phyloP scores from a whole-genome alignment of 2,113 vertebrate species.

The Tetrao urogallus region DNA sequence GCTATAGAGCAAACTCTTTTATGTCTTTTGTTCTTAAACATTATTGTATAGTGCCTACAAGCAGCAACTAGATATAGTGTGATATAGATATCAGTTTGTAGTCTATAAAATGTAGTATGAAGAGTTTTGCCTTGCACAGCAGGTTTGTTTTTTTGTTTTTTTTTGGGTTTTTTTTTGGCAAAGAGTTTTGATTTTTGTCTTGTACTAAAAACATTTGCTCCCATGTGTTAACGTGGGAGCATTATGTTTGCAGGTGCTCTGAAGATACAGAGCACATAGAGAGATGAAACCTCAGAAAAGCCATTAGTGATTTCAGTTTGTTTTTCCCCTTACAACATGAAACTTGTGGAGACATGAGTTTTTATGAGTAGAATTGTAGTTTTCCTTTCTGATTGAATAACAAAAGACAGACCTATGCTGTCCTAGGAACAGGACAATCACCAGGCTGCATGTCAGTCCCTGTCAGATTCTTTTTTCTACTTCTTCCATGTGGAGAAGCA shows the following conservation, averaged over 20 bases:
- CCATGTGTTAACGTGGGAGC: background rate
- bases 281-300: background rate
- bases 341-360: background rate
- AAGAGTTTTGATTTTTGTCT: background rate
- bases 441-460: background rate
- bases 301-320: background rate
- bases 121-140: background rate
- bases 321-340: background rate
- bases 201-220: background rate
- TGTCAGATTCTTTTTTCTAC: background rate
- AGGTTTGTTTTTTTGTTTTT: background rate
- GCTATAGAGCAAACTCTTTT: background rate
- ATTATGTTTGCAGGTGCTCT: background rate
- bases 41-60: fast-evolving
- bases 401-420: background rate
- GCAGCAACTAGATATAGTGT: background rate
- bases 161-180: background rate
- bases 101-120: background rate
- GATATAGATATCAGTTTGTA: background rate
- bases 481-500: background rate
- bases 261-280: fast-evolving
- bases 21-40: background rate
- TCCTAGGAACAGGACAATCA: background rate
- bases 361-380: background rate
- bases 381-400: background rate